Evolutionary conservation across 2,113 vertebrate species (phyloP).

Genomic region (Bothrops jararaca): DNA sequence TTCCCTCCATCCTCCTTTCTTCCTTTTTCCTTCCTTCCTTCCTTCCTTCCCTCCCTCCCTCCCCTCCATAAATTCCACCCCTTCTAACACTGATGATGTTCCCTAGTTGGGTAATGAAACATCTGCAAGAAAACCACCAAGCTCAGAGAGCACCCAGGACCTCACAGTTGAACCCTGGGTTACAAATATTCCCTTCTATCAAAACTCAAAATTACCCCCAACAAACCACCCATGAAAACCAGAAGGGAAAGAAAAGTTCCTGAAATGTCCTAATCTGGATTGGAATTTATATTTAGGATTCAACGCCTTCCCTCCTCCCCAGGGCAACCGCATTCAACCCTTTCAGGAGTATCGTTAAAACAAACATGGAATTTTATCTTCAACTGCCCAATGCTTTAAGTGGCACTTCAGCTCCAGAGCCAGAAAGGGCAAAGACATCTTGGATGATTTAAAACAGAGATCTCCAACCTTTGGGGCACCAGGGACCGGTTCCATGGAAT

Average conservation of each 20-base stretch:
- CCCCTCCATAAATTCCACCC: too few species aligned
- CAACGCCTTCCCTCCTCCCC: background rate
- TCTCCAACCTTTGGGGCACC: too few species aligned
- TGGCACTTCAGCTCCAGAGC: accelerated
- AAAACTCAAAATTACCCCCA: background rate
- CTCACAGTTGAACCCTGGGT: too few species aligned
- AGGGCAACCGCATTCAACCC: background rate
- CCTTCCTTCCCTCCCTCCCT: too few species aligned
- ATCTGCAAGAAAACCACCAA: too few species aligned
- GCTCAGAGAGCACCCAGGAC: too few species aligned
- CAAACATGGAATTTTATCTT: constrained; percentile 35
- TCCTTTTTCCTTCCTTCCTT: too few species aligned
- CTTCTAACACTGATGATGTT: too few species aligned
- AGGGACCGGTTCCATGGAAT: too few species aligned
- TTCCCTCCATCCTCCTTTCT: too few species aligned
- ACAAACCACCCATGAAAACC: background rate
- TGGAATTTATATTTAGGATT: background rate
- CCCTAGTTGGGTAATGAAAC: too few species aligned
- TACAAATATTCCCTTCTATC: background rate
- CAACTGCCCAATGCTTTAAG: background rate
- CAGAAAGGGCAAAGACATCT: constrained; percentile 1
- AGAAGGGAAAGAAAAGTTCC: background rate
- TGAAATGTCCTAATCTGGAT: background rate
- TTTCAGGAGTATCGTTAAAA: background rate
- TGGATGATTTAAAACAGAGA: background rate